Evolutionary conservation across 2,888 invertebrate genomes (phyloP).

Genomic region (Eupithecia subumbrata): DNA sequence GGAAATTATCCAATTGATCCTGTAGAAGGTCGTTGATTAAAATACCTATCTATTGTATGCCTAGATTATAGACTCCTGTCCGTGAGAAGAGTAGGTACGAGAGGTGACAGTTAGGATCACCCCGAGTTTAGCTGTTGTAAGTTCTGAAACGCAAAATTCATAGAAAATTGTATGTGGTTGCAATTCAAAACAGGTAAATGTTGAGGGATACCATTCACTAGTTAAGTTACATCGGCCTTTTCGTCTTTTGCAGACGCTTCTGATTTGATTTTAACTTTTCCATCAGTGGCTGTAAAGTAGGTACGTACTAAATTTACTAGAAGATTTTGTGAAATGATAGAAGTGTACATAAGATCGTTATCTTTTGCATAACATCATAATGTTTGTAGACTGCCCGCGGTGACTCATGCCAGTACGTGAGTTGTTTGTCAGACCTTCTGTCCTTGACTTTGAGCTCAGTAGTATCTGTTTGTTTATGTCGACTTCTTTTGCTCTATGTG

Average conservation of each 20-base stretch:
- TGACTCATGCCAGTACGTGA: conserved; percentile 17
- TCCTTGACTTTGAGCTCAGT: conserved; percentile 10
- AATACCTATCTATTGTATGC: conserved; percentile 5
- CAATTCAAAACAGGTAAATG: background rate
- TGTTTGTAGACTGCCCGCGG: conserved; percentile 15
- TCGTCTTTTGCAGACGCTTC: background rate
- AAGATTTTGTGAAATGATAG: background rate
- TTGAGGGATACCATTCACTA: too few species aligned
- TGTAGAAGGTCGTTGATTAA: conserved; percentile 16
- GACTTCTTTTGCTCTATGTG: background rate
- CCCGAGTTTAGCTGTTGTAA: background rate
- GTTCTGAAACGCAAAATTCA: background rate
- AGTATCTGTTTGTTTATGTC: conserved; percentile 3
- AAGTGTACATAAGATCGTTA: conserved; percentile 1
- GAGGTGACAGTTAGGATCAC: background rate
- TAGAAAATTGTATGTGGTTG: background rate
- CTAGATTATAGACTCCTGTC: background rate
- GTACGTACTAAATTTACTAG: background rate
- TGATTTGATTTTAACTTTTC: background rate
- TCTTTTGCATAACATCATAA: conserved; percentile 12
- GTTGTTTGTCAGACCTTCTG: conserved; percentile 12
- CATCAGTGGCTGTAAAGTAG: background rate
- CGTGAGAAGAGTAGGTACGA: background rate
- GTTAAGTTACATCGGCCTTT: background rate
- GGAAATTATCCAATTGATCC: conserved; percentile 25